A percentile compares a stretch with the other conserved stretches of the same genome.
phyloP scores from a whole-genome alignment of 2,797 vertebrate species.

The Kryptopterus vitreolus region DNA sequence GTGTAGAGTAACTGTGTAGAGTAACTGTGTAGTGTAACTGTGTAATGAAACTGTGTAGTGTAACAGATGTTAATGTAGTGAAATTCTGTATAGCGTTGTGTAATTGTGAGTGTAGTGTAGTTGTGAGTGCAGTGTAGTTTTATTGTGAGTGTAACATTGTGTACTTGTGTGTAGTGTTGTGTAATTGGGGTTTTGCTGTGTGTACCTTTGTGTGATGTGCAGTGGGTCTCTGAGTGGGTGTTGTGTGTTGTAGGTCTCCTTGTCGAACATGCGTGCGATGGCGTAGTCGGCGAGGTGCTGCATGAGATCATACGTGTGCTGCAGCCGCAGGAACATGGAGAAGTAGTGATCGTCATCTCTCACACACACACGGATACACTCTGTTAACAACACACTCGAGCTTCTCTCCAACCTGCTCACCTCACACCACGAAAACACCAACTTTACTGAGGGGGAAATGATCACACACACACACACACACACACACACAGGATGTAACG shows the following conservation, averaged over 20 bases:
- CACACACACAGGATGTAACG: not conserved
- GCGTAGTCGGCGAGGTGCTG: conserved; percentile 93
- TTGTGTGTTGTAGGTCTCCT: conserved; percentile 88
- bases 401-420: conserved; percentile 92
- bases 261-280: conserved; percentile 91
- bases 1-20: no score
- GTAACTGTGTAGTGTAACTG: no score
- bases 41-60: no score
- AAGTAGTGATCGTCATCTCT: conserved; percentile 91
- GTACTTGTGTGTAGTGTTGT: not conserved
- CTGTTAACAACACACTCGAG: conserved; percentile 89
- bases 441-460: conserved; percentile 78
- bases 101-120: not conserved
- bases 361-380: conserved; percentile 89
- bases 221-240: conserved; percentile 85
- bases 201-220: conserved; percentile 72
- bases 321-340: conserved; percentile 95
- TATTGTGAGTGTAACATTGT: not conserved
- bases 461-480: conserved; percentile 5
- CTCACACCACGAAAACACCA: conserved; percentile 93
- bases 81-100: no score
- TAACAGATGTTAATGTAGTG: no score
- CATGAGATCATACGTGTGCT: conserved; percentile 93
- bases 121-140: not conserved
- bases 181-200: not conserved